Evolutionary conservation across 2,113 vertebrate genomes (phyloP).

Genomic region (Puma concolor): DNA sequence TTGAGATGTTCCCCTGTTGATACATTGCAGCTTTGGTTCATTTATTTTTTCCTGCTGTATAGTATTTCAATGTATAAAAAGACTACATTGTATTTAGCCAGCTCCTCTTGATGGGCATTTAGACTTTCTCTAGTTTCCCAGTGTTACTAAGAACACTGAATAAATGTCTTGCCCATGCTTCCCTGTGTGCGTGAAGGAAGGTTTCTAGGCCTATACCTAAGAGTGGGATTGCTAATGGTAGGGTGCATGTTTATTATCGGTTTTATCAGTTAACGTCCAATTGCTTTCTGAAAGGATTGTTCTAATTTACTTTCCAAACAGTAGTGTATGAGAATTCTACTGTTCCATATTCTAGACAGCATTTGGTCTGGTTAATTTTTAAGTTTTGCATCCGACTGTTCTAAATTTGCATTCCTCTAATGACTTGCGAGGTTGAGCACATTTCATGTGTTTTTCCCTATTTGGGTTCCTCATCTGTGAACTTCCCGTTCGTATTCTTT

Average conservation of each 20-base stretch:
- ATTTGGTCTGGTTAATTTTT: not conserved
- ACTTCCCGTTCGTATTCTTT: not conserved
- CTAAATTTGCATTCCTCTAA: not conserved
- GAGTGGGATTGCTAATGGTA: not conserved
- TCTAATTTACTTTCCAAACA: not conserved
- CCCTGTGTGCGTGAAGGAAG: not conserved
- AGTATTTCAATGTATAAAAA: not conserved
- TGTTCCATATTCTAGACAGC: not conserved
- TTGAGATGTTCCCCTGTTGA: not conserved
- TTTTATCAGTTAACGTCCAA: not conserved
- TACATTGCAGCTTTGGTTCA: not conserved
- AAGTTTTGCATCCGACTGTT: not conserved
- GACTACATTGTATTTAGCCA: not conserved
- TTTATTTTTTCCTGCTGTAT: not conserved
- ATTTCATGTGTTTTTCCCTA: not conserved
- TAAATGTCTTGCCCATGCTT: not conserved
- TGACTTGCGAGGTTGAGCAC: not conserved
- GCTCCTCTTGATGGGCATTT: not conserved
- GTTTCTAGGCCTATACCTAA: not conserved
- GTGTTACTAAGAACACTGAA: not conserved
- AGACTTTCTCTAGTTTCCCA: not conserved
- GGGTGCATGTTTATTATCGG: accelerated
- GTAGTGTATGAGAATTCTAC: not conserved
- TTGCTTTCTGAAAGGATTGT: not conserved
- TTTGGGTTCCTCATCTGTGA: not conserved